phyloP scores from a whole-genome alignment of 2,113 vertebrate genomes.

The Melospiza georgiana region DNA sequence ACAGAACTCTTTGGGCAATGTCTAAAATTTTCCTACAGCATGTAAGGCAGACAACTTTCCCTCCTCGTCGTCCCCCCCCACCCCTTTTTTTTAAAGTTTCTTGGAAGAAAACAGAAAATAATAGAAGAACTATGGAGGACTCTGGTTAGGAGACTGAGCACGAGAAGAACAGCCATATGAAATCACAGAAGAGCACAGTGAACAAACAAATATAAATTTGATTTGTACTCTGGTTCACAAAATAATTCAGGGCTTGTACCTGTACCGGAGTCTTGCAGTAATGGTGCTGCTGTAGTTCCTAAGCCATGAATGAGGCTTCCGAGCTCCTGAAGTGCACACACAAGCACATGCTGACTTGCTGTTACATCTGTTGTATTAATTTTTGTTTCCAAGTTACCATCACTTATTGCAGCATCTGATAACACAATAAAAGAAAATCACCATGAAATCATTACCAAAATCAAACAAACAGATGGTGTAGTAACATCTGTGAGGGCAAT shows the following conservation, averaged over 20 bases:
- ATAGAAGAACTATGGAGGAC: neutral
- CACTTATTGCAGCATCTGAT: slow-evolving; percentile 80
- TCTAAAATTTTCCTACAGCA: neutral
- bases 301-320: slow-evolving; percentile 83
- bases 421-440: slow-evolving; percentile 18
- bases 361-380: slow-evolving; percentile 73
- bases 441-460: slow-evolving; percentile 6
- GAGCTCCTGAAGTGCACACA: slow-evolving; percentile 90
- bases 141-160: neutral
- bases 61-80: accelerated
- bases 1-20: neutral
- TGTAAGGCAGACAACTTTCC: neutral
- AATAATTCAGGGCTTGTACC: slow-evolving; percentile 69
- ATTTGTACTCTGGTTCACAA: neutral
- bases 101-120: neutral
- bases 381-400: slow-evolving; percentile 82
- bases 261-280: slow-evolving; percentile 86
- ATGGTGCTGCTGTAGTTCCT: slow-evolving; percentile 83
- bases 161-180: neutral
- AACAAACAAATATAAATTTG: neutral
- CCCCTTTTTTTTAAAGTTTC: neutral
- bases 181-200: neutral
- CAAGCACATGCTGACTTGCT: slow-evolving; percentile 83
- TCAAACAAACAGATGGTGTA: neutral
- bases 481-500: neutral